These are phyloP conservation scores for Oeneis ivallda DNA, from an alignment of 2,888 invertebrate genomes.

Conservation along the genomic window DNA sequence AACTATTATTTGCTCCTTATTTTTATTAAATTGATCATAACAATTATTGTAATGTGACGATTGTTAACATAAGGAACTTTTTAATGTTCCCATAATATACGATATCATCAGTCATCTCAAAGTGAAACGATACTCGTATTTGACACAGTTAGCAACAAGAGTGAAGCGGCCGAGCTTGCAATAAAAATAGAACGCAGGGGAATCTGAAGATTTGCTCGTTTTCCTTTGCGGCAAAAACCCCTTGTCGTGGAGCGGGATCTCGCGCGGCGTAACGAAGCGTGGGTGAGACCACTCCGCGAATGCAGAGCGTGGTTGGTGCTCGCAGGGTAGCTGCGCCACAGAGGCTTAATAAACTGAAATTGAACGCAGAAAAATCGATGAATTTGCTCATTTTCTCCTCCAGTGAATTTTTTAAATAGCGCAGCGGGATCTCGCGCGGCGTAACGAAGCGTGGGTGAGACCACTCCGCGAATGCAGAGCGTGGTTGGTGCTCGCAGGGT, in stretches of 20 bases:
- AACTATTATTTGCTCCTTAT: too few relatives aligned
- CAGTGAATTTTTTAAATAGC: too few relatives aligned
- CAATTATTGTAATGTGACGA: too few relatives aligned
- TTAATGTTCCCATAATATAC: background rate
- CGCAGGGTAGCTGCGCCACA: slow-evolving; percentile 21
- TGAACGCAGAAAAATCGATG: slow-evolving; percentile 44
- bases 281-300: slow-evolving; percentile 62
- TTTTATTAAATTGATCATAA: too few relatives aligned
- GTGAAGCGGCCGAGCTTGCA: slow-evolving; percentile 10
- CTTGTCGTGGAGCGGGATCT: slow-evolving; percentile 53
- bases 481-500: slow-evolving; percentile 28
- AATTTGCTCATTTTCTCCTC: slow-evolving; percentile 64
- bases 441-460: slow-evolving; percentile 68
- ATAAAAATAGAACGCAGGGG: slow-evolving; percentile 41
- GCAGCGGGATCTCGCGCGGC: slow-evolving; percentile 45
- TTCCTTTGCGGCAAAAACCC: slow-evolving; percentile 63
- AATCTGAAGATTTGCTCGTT: slow-evolving; percentile 59
- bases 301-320: slow-evolving; percentile 46
- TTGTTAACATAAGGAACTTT: too few relatives aligned
- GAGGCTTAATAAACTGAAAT: slow-evolving; percentile 18
- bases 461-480: slow-evolving; percentile 62
- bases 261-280: slow-evolving; percentile 63
- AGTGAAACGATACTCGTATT: background rate
- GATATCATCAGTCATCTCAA: background rate
- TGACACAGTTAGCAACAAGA: slow-evolving; percentile 1